Evolutionary conservation across 2,888 invertebrate species (phyloP), one percentile per base, ranked within the genome.

Genomic region (Acanthosoma haemorrhoidale): DNA sequence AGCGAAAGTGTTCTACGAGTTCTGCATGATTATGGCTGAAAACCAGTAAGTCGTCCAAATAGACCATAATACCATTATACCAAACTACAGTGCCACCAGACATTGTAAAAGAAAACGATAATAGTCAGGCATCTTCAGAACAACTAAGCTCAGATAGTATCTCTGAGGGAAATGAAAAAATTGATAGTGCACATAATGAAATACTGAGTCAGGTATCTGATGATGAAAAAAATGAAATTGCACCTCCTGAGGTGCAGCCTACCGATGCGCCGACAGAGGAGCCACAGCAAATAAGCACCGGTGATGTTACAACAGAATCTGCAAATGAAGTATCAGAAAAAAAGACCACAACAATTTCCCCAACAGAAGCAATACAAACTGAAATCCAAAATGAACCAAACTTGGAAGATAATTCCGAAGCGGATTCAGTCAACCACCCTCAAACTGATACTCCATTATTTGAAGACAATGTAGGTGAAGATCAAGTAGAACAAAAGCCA

Each of bases 361-460:
- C 8, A 63, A 34, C 25, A 15, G 63, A 63, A 38, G 5, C 38
- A 25, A 29, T 15, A 5, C 25, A 15, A 4, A 18, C 59, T 16
- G 29, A 4, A 13, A 25, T 15, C 8, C n/a, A 58, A 41, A 21
- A 57, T 5, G 72, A 73, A 43, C 61, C 43, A n/a, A 69, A 70
- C 34, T 64, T 18, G 34, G 29, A 18, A 13, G 11, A 31, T 3
- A 43, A 51, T 25, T 6, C 1, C 29, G 51, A 51, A n/a, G 51
- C 1, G 16, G n/a, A 51, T 51, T 6, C 25, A 13, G 25, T 25
- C 13, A 51, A 51, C 15, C 39, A 69, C 11, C 29, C 70, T 32
- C 43, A 61, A 3, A 63, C 63, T 29, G 64, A 59, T 29, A 31
- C 39, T 58, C 34, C 41, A 70, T 21, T 43, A 34, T 58, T 59